Conservation (phyloP, 2,113 vertebrate species). For the Tragelaphus scriptus region DNA sequence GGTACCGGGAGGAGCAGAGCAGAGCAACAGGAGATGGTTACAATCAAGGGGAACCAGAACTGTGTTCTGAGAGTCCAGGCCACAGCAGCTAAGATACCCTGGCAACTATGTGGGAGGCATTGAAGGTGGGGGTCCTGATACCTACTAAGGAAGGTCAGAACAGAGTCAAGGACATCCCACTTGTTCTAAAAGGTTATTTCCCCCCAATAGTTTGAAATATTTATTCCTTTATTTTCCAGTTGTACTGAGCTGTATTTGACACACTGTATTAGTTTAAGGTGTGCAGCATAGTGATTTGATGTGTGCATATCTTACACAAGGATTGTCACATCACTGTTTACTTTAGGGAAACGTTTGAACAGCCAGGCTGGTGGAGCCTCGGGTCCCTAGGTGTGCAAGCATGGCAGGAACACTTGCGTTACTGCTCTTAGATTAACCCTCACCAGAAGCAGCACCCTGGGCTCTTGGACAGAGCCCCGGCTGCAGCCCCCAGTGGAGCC, state of each 20-base stretch:
- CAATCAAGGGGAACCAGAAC: neutral
- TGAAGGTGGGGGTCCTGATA: neutral
- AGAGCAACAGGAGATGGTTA: neutral
- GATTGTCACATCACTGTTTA: neutral
- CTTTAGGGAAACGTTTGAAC: neutral
- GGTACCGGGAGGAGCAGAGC: neutral
- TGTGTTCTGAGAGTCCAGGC: neutral
- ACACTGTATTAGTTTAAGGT: neutral
- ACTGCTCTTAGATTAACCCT: neutral
- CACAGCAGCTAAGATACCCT: neutral
- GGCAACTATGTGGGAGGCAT: neutral
- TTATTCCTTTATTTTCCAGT: neutral
- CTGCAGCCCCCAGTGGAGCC: rapidly evolving
- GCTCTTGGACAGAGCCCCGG: neutral
- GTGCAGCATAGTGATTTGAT: neutral
- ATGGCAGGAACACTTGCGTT: rapidly evolving
- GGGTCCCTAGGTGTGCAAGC: neutral
- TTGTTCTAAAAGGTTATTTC: neutral
- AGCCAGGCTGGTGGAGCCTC: neutral
- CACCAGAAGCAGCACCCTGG: neutral
- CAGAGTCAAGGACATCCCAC: neutral
- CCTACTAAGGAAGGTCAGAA: neutral
- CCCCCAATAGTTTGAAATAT: neutral
- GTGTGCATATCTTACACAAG: neutral
- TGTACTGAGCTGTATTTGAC: neutral